A percentile compares a stretch with the other conserved stretches of the same genome.
Evolutionary conservation across 2,797 vertebrate species (phyloP).

Genomic region (Chelon labrosus): DNA sequence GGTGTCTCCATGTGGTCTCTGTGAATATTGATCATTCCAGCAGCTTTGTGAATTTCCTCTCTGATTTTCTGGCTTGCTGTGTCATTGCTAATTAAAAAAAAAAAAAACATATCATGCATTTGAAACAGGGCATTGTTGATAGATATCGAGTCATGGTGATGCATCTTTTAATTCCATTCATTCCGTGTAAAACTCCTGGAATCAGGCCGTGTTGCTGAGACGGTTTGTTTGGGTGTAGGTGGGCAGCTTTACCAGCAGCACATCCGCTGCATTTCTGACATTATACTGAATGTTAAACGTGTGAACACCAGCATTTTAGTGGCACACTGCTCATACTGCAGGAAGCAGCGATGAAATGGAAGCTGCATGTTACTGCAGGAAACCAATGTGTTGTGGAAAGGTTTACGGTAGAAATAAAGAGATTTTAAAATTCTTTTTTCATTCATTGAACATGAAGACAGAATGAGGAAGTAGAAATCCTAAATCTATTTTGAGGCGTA

Average conservation of each 20-base stretch:
- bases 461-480: not conserved
- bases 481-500: not conserved
- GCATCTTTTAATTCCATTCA: not conserved
- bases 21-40: constrained; percentile 53
- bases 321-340: no score
- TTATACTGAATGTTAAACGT: not conserved
- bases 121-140: constrained; percentile 42
- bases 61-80: constrained; percentile 32
- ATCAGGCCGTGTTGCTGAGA: not conserved
- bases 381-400: no score
- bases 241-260: not conserved
- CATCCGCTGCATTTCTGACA: not conserved
- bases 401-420: not conserved
- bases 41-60: constrained; percentile 62
- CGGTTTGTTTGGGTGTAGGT: not conserved
- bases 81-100: constrained; percentile 31
- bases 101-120: constrained; percentile 45
- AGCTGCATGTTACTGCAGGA: no score
- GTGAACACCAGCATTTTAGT: not conserved
- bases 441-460: not conserved
- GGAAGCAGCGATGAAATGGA: not conserved
- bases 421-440: not conserved
- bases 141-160: constrained; percentile 11
- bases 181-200: not conserved
- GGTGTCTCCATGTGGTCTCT: constrained; percentile 35